Conservation (phyloP, 2,888 invertebrate species). For the Chromoteleia sp. region DNA sequence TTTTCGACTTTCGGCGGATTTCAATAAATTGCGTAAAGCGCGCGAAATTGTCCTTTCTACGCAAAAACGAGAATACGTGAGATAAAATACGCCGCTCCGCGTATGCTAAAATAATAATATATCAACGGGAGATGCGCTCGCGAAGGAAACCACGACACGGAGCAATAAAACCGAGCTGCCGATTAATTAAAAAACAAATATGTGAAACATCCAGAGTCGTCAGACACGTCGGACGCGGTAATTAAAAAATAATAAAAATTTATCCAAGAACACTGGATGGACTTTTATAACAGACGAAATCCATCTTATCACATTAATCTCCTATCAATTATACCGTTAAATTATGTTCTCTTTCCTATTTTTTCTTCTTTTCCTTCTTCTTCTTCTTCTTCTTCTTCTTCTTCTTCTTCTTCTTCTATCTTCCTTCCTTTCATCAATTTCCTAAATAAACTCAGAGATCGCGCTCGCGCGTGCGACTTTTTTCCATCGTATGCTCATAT, state of each 20-base stretch:
- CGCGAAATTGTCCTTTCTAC: constrained; percentile 33
- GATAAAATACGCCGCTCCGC: constrained; percentile 8
- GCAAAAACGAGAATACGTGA: constrained; percentile 11
- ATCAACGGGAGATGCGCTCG: constrained; percentile 9
- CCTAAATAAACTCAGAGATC: too few species aligned
- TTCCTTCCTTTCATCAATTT: too few species aligned
- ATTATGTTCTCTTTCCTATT: neutral
- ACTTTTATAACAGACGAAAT: constrained; percentile 29
- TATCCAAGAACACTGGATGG: neutral
- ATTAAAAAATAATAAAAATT: constrained; percentile 25
- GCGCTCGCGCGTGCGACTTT: too few species aligned
- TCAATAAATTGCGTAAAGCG: constrained; percentile 2
- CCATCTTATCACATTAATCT: constrained; percentile 23
- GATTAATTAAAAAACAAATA: constrained; percentile 47
- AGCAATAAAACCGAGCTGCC: constrained; percentile 37
- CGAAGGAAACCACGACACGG: constrained; percentile 14
- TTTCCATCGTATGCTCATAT: too few species aligned
- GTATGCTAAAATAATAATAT: constrained; percentile 26
- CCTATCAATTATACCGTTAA: constrained; percentile 11
- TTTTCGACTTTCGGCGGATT: constrained; percentile 21
- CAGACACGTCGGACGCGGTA: constrained; percentile 7
- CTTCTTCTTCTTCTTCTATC: too few species aligned
- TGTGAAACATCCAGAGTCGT: constrained; percentile 27
- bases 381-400: too few species aligned
- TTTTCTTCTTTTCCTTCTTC: neutral